Evolutionary conservation across 2,888 invertebrate genomes (phyloP).

Genomic region (Plemyria rubiginata): DNA sequence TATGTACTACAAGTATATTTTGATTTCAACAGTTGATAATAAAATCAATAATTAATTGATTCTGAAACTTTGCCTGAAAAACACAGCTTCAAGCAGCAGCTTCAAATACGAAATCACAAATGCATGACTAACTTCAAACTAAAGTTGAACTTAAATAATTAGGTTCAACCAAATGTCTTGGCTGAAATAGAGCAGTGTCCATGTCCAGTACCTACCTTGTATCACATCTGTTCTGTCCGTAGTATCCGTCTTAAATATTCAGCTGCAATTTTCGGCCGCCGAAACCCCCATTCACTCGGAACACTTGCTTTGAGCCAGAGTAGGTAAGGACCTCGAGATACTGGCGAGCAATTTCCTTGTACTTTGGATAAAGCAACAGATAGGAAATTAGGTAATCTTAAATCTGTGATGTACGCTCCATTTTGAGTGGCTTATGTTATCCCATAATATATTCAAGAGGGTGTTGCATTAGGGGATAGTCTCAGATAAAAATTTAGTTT

Average conservation of each 20-base stretch:
- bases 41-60: too few relatives aligned
- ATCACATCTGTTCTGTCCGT: slow-evolving; percentile 40
- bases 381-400: slow-evolving; percentile 7
- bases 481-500: too few relatives aligned
- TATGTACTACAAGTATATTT: too few relatives aligned
- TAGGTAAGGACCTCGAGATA: slow-evolving; percentile 36
- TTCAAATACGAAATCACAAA: too few relatives aligned
- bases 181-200: slow-evolving; percentile 2
- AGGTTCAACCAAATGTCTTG: too few relatives aligned
- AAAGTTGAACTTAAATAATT: too few relatives aligned
- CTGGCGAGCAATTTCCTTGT: slow-evolving; percentile 6
- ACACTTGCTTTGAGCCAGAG: slow-evolving; percentile 55
- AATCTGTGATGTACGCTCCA: neutral
- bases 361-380: slow-evolving; percentile 8
- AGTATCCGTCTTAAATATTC: slow-evolving; percentile 57
- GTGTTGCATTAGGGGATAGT: too few relatives aligned
- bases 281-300: slow-evolving; percentile 55
- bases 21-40: too few relatives aligned
- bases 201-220: neutral
- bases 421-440: neutral
- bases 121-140: too few relatives aligned
- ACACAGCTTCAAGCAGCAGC: too few relatives aligned
- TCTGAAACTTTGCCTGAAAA: too few relatives aligned
- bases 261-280: slow-evolving; percentile 62
- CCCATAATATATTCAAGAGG: too few relatives aligned